A percentile compares a stretch with the other conserved stretches of the same genome.
Evolutionary conservation across 2,113 vertebrate genomes (phyloP).

Genomic region (Grantiella picta): DNA sequence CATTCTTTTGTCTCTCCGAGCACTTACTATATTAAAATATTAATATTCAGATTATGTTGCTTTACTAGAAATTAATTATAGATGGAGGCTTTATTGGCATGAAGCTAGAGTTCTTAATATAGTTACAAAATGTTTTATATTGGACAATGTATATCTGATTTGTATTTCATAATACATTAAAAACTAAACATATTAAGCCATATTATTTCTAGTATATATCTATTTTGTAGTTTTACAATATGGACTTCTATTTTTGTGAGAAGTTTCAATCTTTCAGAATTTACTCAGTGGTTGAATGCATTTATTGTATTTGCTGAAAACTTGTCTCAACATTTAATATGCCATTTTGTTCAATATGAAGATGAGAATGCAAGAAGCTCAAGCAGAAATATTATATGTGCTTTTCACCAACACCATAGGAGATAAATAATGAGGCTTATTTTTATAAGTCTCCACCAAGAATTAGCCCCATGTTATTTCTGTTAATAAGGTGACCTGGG

Average conservation of each 20-base stretch:
- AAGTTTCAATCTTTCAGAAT: neutral
- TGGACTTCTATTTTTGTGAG: neutral
- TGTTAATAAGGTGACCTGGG: neutral
- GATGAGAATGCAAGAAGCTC: neutral
- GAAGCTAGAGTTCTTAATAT: neutral
- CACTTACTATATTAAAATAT: neutral
- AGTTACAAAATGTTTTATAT: neutral
- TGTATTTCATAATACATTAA: neutral
- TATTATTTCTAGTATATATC: neutral
- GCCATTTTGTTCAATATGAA: neutral
- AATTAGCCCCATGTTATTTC: neutral
- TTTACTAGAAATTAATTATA: neutral
- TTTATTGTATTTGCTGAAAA: neutral
- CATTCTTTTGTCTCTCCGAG: neutral
- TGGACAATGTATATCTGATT: neutral
- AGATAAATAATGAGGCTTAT: neutral
- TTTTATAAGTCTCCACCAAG: neutral
- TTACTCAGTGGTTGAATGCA: neutral
- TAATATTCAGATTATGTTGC: neutral
- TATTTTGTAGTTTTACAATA: neutral
- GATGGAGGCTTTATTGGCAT: neutral
- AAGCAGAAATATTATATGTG: neutral
- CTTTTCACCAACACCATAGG: neutral
- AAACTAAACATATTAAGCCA: neutral
- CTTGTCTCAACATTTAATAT: neutral